Evolutionary conservation across 35 echinoderm and acorn worm genomes (phyloP).

Genomic region (Heliocidaris tuberculata): DNA sequence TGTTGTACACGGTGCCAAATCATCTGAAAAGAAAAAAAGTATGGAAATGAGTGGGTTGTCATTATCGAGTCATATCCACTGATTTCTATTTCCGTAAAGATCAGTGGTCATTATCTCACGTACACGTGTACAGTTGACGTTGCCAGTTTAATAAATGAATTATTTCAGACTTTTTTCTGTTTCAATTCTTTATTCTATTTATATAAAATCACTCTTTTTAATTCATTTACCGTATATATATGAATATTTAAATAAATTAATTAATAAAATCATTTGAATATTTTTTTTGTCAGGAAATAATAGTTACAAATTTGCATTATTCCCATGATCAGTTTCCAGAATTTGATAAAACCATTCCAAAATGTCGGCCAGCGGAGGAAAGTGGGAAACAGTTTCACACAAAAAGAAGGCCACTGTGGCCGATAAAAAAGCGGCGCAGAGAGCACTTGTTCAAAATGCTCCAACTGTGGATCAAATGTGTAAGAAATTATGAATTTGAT

Average conservation of each 20-base stretch:
- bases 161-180: too few relatives aligned
- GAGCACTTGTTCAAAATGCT: constrained; percentile 60
- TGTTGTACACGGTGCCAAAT: too few relatives aligned
- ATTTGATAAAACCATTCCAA: neutral
- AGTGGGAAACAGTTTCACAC: constrained; percentile 83
- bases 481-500: constrained; percentile 37
- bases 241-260: neutral
- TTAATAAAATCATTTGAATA: neutral
- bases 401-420: constrained; percentile 83
- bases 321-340: too few relatives aligned
- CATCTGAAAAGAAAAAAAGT: too few relatives aligned
- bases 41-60: too few relatives aligned
- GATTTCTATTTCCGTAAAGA: too few relatives aligned
- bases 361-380: constrained; percentile 32
- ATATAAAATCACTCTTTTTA: neutral
- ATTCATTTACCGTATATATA: neutral
- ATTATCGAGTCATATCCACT: too few relatives aligned
- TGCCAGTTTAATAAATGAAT: neutral
- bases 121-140: neutral
- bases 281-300: too few relatives aligned
- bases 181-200: too few relatives aligned
- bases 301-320: too few relatives aligned
- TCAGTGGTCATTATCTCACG: too few relatives aligned
- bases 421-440: constrained; percentile 86
- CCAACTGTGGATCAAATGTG: constrained; percentile 60